Evolutionary conservation across 2,113 vertebrate species (phyloP).

Genomic region (Oryctolagus cuniculus): mOryCun1.1 NC_091440.1:99828001-99828500

Average conservation of each 20-base stretch:
- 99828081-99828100: not conserved
- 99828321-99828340: too few species aligned
- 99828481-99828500: too few species aligned
- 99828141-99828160: not conserved
- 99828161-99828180: not conserved
- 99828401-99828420: too few species aligned
- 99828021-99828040: not conserved
- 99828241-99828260: constrained; percentile 6
- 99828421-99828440: too few species aligned
- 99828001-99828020: not conserved
- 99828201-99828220: not conserved
- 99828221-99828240: constrained; percentile 8
- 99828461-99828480: too few species aligned
- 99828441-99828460: too few species aligned
- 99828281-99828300: not conserved
- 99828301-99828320: too few species aligned
- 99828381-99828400: too few species aligned
- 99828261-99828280: not conserved
- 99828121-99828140: not conserved
- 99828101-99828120: not conserved
- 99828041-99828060: not conserved
- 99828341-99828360: too few species aligned
- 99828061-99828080: not conserved
- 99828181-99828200: constrained; percentile 41
- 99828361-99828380: too few species aligned